Evolutionary conservation across 2,113 vertebrate species (phyloP).

Genomic region (Glaucomys volans): DNA sequence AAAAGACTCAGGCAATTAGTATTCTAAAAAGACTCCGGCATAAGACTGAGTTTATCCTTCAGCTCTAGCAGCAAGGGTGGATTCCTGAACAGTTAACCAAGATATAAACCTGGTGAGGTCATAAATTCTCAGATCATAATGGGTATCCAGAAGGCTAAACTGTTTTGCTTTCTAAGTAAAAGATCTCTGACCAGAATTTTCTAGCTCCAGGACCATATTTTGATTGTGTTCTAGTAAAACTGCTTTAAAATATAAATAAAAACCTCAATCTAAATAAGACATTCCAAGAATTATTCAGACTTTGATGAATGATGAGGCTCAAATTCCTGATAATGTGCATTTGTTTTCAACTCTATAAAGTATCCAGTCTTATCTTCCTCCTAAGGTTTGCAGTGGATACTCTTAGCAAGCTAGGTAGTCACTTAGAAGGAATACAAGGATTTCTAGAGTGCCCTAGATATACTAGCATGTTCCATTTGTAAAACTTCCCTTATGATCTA

Average conservation of each 20-base stretch:
- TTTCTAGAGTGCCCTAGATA: not conserved
- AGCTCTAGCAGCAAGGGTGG: not conserved
- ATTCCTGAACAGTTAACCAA: constrained; percentile 6
- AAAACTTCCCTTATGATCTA: not conserved
- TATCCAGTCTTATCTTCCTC: not conserved
- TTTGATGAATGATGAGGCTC: not conserved
- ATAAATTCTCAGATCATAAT: constrained; percentile 31
- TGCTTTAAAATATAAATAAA: constrained; percentile 47
- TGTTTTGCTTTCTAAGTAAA: constrained; percentile 50
- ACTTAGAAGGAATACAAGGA: not conserved
- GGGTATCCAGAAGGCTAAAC: constrained; percentile 21
- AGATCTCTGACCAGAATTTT: not conserved
- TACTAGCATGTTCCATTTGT: not conserved
- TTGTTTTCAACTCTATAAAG: constrained; percentile 21
- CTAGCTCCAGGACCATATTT: not conserved
- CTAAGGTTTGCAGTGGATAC: not conserved
- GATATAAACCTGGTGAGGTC: constrained; percentile 26
- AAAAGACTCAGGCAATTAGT: not conserved
- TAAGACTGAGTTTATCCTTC: constrained; percentile 42
- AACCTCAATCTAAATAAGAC: constrained; percentile 28
- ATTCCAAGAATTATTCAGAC: constrained; percentile 46
- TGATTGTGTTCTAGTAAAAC: constrained; percentile 41
- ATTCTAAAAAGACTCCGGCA: not conserved
- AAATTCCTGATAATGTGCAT: constrained; percentile 37
- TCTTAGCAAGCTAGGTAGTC: not conserved